Evolutionary conservation across 2,113 vertebrate species (phyloP).

Genomic region (Zosterops hypoxanthus): DNA sequence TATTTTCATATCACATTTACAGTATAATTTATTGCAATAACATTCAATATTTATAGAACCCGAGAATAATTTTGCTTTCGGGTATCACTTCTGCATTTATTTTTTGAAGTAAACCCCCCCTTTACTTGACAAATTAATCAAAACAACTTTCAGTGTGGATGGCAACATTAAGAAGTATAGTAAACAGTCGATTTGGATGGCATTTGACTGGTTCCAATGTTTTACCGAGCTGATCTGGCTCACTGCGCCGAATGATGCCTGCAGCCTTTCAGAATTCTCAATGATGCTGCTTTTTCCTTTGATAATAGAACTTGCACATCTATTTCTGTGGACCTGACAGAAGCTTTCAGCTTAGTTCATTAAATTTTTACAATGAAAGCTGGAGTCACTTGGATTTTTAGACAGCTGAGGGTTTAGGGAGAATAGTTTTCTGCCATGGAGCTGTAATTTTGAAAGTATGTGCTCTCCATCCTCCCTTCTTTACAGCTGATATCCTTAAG

Average conservation of each 20-base stretch:
- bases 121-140: not conserved
- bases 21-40: not conserved
- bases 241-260: not conserved
- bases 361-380: slow-evolving; percentile 52
- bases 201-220: not conserved
- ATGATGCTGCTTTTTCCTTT: slow-evolving; percentile 43
- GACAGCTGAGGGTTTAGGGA: slow-evolving; percentile 17
- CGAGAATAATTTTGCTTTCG: not conserved
- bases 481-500: not conserved
- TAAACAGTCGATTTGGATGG: not conserved
- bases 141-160: not conserved
- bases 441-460: not conserved
- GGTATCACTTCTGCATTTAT: not conserved
- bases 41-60: not conserved
- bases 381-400: slow-evolving; percentile 39
- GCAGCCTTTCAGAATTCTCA: slow-evolving; percentile 38
- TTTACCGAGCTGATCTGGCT: not conserved
- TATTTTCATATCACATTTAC: not conserved
- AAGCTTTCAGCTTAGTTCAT: slow-evolving; percentile 63
- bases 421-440: not conserved
- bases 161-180: not conserved
- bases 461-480: not conserved
- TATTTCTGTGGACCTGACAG: slow-evolving; percentile 51
- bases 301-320: slow-evolving; percentile 19
- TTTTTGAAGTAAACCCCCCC: not conserved